These are phyloP conservation scores for Tenthredo scrophulariae DNA, from an alignment of 2,888 invertebrate genomes.

Conservation along the genomic window DNA sequence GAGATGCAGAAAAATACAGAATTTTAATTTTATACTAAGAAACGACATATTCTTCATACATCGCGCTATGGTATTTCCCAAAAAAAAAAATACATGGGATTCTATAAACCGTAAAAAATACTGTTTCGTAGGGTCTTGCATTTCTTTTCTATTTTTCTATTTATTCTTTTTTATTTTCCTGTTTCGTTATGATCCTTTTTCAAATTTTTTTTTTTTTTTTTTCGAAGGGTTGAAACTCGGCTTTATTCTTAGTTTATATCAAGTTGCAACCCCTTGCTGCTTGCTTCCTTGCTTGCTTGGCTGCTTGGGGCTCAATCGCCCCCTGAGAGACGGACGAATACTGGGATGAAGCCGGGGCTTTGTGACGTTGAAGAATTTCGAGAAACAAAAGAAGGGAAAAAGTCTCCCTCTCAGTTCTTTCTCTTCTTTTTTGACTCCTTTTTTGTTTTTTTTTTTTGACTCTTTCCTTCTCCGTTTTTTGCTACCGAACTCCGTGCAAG, in stretches of 20 bases:
- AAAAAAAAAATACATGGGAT: neutral
- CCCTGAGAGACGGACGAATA: neutral
- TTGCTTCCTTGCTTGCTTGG: neutral
- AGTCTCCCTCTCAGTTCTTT: neutral
- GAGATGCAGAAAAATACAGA: too few species aligned
- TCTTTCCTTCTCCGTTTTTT: neutral
- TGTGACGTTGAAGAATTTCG: slow-evolving; percentile 49
- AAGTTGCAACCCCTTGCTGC: neutral
- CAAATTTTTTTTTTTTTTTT: neutral
- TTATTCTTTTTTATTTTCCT: too few species aligned
- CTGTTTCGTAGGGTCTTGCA: too few species aligned
- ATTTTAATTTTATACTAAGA: too few species aligned
- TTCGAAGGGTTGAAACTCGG: neutral
- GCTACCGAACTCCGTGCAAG: neutral
- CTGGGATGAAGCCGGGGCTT: slow-evolving; percentile 7
- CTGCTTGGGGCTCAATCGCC: slow-evolving; percentile 5
- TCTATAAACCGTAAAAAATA: neutral
- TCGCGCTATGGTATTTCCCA: neutral
- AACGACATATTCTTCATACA: too few species aligned
- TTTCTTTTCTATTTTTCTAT: too few species aligned
- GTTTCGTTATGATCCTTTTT: neutral
- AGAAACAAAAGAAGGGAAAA: slow-evolving; percentile 39
- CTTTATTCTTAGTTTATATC: slow-evolving; percentile 11
- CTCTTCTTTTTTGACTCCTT: neutral
- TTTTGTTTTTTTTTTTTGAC: neutral